Percentiles rank a stretch among this genome's conserved stretches.
phyloP scores from a whole-genome alignment of 2,797 vertebrate species.

The Knipowitschia caucasica region DNA sequence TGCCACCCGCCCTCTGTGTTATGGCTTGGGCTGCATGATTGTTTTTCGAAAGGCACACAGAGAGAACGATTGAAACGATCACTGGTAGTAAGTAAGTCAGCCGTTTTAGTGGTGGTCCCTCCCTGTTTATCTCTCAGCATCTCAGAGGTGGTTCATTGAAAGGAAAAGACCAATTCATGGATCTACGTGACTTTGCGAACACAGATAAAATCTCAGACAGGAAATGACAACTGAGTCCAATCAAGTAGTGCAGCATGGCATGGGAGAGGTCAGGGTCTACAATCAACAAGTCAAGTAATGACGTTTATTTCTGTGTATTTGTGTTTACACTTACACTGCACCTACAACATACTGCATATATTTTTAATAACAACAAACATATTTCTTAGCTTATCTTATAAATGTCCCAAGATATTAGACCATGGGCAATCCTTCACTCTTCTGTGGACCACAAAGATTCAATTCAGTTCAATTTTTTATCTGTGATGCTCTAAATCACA shows the following conservation, averaged over 20 bases:
- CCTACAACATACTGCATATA: too few relatives aligned
- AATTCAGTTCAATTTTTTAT: too few relatives aligned
- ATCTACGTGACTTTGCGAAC: constrained; percentile 53
- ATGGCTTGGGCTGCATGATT: constrained; percentile 53
- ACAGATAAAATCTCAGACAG: constrained; percentile 24
- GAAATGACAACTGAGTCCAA: too few relatives aligned
- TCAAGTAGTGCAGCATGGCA: constrained; percentile 15
- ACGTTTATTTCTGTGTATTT: background rate
- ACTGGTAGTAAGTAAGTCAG: constrained; percentile 30
- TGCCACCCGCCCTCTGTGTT: constrained; percentile 65
- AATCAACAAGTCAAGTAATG: background rate
- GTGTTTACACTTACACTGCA: too few relatives aligned
- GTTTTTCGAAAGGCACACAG: constrained; percentile 54
- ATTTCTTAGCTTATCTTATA: too few relatives aligned
- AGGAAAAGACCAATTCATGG: constrained; percentile 32
- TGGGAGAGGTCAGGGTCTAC: background rate
- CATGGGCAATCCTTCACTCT: too few relatives aligned
- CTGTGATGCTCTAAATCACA: too few relatives aligned
- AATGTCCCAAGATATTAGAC: too few relatives aligned
- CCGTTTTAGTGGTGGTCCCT: constrained; percentile 26
- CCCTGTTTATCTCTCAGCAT: constrained; percentile 50
- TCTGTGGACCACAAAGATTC: too few relatives aligned
- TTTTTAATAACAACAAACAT: too few relatives aligned
- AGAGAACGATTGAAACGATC: too few relatives aligned
- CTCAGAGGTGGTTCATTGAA: constrained; percentile 39